phyloP scores from a whole-genome alignment of 2,113 vertebrate genomes.

The Pteruthius melanotis region DNA sequence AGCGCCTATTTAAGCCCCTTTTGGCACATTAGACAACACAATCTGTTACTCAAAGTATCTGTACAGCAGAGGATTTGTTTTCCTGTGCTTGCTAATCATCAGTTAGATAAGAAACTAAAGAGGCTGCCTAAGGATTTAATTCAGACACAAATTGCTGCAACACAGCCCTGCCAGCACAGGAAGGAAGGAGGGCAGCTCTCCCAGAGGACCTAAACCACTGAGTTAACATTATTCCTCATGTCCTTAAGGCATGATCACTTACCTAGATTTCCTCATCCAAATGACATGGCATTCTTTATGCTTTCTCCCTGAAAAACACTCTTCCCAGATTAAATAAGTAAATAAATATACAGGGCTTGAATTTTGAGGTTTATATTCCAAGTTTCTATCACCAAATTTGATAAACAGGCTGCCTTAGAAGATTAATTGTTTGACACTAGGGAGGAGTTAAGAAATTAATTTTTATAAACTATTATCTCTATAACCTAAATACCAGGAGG shows the following conservation, averaged over 20 bases:
- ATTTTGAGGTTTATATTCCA: neutral
- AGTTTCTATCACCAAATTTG: neutral
- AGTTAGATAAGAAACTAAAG: neutral
- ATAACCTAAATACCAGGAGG: neutral
- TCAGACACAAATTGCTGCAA: neutral
- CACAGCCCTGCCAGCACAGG: neutral
- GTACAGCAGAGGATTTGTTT: neutral
- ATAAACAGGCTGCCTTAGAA: neutral
- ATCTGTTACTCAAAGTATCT: neutral
- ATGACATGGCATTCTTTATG: neutral
- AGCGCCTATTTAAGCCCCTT: rapidly evolving
- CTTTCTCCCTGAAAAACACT: neutral
- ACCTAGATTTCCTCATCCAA: neutral
- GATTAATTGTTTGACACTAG: neutral
- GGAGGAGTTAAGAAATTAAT: neutral
- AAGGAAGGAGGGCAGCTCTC: neutral
- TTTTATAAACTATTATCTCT: neutral
- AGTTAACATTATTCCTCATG: neutral
- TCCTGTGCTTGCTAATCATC: neutral
- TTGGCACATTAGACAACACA: neutral
- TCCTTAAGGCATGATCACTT: neutral
- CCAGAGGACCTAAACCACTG: neutral
- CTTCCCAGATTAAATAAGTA: neutral
- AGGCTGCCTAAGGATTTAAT: neutral
- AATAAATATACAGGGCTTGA: neutral